phyloP scores from a whole-genome alignment of 2,797 vertebrate genomes.

The Clarias fuscus region DNA sequence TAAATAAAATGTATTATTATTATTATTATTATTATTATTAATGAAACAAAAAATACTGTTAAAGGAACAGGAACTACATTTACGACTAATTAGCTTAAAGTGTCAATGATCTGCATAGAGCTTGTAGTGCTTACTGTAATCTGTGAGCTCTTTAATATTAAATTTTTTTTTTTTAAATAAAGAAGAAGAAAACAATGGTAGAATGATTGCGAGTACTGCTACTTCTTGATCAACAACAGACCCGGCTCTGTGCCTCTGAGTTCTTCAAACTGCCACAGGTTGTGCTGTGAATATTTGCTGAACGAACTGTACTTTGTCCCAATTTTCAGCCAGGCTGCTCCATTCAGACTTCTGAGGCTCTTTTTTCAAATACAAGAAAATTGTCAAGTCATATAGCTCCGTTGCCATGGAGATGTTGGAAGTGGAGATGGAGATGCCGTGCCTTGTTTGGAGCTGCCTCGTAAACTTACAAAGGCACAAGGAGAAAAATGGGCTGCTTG shows the following conservation, averaged over 20 bases:
- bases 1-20: too few species aligned
- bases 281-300: slow-evolving; percentile 61
- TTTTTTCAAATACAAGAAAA: slow-evolving; percentile 49
- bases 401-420: slow-evolving; percentile 74
- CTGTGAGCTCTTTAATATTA: not conserved
- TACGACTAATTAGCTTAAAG: not conserved
- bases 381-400: slow-evolving; percentile 65
- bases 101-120: not conserved
- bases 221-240: not conserved
- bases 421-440: slow-evolving; percentile 48
- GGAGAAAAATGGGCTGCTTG: slow-evolving; percentile 49
- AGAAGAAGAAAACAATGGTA: not conserved
- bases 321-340: slow-evolving; percentile 37
- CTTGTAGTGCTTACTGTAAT: not conserved
- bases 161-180: not conserved
- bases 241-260: slow-evolving; percentile 25
- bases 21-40: too few species aligned
- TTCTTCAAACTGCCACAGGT: slow-evolving; percentile 30
- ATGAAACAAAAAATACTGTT: not conserved
- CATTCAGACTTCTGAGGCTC: slow-evolving; percentile 42
- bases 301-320: slow-evolving; percentile 6
- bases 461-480: slow-evolving; percentile 52
- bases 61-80: not conserved
- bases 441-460: slow-evolving; percentile 58
- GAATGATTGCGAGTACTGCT: not conserved